Evolutionary conservation across 64 coral and sea anemone genomes (phyloP).

Genomic region (Pocillopora damicornis): DNA sequence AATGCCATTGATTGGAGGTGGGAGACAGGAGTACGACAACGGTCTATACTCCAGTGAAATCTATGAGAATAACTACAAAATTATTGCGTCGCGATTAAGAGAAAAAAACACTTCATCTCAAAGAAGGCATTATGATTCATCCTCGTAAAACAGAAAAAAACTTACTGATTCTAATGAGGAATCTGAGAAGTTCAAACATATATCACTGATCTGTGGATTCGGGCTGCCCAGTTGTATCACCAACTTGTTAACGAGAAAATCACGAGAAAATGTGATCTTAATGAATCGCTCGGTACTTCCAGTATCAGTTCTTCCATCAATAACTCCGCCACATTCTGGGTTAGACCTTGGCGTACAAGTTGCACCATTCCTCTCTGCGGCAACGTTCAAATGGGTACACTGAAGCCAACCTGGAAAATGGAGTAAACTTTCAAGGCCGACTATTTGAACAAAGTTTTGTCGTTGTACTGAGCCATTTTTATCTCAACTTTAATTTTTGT

Average conservation of each 20-base stretch:
- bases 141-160: no score
- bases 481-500: no score
- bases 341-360: background rate
- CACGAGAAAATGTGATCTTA: background rate
- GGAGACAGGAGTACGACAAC: no score
- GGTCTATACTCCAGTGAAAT: no score
- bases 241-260: constrained; percentile 1
- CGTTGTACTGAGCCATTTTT: no score
- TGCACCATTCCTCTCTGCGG: background rate
- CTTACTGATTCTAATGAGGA: background rate
- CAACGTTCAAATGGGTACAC: constrained; percentile 25
- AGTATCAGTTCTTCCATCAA: background rate
- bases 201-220: background rate
- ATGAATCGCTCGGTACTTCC: background rate
- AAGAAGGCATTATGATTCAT: background rate
- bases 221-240: background rate
- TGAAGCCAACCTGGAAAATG: constrained; percentile 13
- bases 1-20: no score
- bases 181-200: constrained; percentile 1
- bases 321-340: background rate
- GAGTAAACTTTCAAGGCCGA: background rate
- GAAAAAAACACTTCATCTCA: no score
- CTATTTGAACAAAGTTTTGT: no score
- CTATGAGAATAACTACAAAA: no score
- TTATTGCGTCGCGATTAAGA: no score